Evolutionary conservation across 2,888 invertebrate species (phyloP), one percentile per base, ranked within the genome.

Genomic region (Microdon myrmicae): DNA sequence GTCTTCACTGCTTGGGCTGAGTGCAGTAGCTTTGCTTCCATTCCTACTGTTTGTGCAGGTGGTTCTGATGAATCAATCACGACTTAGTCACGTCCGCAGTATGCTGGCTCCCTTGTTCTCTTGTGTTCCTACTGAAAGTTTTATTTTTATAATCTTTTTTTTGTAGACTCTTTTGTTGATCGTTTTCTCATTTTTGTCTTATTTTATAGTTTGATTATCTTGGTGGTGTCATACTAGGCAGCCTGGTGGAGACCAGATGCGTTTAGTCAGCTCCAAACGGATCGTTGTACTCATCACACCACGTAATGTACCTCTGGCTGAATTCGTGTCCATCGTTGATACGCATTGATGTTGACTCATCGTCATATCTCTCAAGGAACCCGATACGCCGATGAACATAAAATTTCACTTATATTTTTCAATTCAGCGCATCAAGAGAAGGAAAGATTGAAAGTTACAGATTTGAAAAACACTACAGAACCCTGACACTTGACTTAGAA

Each of bases 1-100:
- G n/a, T n/a, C n/a, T n/a, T n/a, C n/a, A n/a, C n/a, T n/a, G n/a
- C n/a, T n/a, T n/a, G n/a, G n/a, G n/a, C n/a, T n/a, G n/a, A n/a
- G n/a, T n/a, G n/a, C n/a, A n/a, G n/a, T n/a, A n/a, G n/a, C n/a
- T n/a, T n/a, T n/a, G n/a, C n/a, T n/a, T n/a, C n/a, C n/a, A n/a
- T n/a, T n/a, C n/a, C n/a, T n/a, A n/a, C n/a, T n/a, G 39, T 47
- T 25, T 34, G 29, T 31, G 54, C 60, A 60, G 60, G 60, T 60
- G 60, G 43, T 60, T 31, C 43, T 60, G 60, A 55, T 43, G 43
- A 55, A 60, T 60, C 47, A 26, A 55, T 48, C 55, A 48, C 31
- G 55, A 38, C 37, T 60, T 48, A 54, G 55, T 60, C 60, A 60
- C 60, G 54, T 60, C 59, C 48, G 10, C 34, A 10, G 31, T 35